Evolutionary conservation across 2,797 vertebrate genomes (phyloP).

Genomic region (Alosa sapidissima): DNA sequence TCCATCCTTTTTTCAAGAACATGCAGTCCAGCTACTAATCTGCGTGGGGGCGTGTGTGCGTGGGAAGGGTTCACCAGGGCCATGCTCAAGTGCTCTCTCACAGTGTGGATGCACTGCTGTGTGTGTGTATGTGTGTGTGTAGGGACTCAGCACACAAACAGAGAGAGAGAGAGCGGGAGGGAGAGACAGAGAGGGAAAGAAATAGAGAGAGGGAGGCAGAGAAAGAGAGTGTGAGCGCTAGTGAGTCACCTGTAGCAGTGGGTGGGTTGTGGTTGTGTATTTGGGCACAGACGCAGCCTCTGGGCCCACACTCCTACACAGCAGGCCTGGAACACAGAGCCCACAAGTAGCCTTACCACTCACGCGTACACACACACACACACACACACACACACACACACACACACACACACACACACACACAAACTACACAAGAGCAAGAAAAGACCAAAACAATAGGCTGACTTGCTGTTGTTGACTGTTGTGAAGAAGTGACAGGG

Average conservation of each 20-base stretch:
- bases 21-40: constrained; percentile 71
- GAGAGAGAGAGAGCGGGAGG: constrained; percentile 40
- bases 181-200: constrained; percentile 29
- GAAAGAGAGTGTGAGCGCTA: neutral
- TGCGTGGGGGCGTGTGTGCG: constrained; percentile 66
- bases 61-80: constrained; percentile 71
- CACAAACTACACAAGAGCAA: neutral
- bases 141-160: constrained; percentile 48
- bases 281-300: constrained; percentile 20
- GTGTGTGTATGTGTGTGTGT: constrained; percentile 43
- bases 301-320: constrained; percentile 3
- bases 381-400: too few species aligned
- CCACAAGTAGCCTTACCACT: neutral
- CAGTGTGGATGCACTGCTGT: constrained; percentile 44
- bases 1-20: constrained; percentile 52
- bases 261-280: constrained; percentile 9
- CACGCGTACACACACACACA: too few species aligned
- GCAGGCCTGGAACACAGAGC: neutral
- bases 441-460: constrained; percentile 10
- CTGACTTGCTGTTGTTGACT: neutral
- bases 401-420: too few species aligned
- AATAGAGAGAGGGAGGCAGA: neutral
- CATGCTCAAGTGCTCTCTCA: constrained; percentile 64
- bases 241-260: constrained; percentile 25
- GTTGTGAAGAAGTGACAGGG: neutral